Conservation (phyloP, 2,113 vertebrate species). For the Girardinichthys multiradiatus region DNA sequence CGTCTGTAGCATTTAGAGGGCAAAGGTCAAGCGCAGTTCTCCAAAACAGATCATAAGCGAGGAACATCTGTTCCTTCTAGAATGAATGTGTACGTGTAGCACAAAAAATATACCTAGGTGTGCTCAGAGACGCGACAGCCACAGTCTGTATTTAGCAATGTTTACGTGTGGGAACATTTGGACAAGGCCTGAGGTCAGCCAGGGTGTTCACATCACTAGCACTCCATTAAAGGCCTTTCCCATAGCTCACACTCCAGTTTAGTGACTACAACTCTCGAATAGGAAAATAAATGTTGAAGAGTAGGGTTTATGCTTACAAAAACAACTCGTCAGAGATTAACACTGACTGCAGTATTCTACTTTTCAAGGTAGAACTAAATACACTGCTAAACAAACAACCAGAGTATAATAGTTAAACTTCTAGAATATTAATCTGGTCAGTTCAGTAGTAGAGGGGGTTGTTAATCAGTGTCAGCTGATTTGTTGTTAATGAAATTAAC, state of each 20-base stretch:
- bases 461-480: no score
- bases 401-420: no score
- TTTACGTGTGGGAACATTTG: slow-evolving; percentile 76
- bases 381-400: no score
- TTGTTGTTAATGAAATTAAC: no score
- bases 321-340: not conserved
- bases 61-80: slow-evolving; percentile 31
- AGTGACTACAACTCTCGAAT: slow-evolving; percentile 44
- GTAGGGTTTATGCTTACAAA: not conserved
- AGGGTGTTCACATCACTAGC: slow-evolving; percentile 60
- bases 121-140: slow-evolving; percentile 31
- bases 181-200: slow-evolving; percentile 69
- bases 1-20: slow-evolving; percentile 7
- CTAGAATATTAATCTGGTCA: no score
- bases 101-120: slow-evolving; percentile 33
- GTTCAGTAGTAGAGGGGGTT: no score
- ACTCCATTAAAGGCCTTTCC: slow-evolving; percentile 69
- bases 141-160: slow-evolving; percentile 67
- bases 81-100: slow-evolving; percentile 20
- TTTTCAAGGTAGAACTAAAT: no score
- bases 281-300: slow-evolving; percentile 32
- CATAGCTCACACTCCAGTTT: slow-evolving; percentile 36
- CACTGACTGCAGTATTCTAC: not conserved
- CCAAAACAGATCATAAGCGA: slow-evolving; percentile 28
- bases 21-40: slow-evolving; percentile 48